Evolutionary conservation across 2,113 vertebrate species (phyloP).

Genomic region (Hylia prasina): DNA sequence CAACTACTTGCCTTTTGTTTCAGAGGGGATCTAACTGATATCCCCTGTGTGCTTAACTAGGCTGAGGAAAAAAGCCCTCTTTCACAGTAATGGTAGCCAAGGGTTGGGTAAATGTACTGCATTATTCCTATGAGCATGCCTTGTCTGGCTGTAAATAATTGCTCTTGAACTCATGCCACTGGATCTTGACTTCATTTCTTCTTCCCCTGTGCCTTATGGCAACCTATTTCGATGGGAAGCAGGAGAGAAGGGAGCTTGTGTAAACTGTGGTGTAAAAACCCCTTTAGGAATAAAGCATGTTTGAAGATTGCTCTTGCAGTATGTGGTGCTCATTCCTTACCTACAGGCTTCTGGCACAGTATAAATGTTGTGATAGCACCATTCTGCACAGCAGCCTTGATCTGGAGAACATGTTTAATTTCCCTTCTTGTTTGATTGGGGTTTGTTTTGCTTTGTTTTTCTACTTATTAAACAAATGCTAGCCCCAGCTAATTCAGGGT

Average conservation of each 20-base stretch:
- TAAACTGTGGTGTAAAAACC: not conserved
- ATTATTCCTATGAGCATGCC: not conserved
- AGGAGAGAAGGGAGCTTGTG: not conserved
- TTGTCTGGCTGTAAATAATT: not conserved
- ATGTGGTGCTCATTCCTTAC: not conserved
- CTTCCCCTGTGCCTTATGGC: not conserved
- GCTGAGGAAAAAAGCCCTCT: not conserved
- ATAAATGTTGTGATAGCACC: not conserved
- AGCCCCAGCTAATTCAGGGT: not conserved
- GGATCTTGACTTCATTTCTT: not conserved
- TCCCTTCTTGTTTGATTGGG: not conserved
- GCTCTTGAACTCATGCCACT: not conserved
- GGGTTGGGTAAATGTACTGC: not conserved
- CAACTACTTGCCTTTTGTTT: not conserved
- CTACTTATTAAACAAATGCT: not conserved
- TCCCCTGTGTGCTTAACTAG: not conserved
- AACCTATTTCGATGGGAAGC: rapidly evolving
- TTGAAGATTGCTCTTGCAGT: not conserved
- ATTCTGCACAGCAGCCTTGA: not conserved
- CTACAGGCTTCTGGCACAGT: not conserved
- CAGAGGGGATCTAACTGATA: not conserved
- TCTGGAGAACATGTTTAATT: not conserved
- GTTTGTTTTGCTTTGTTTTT: not conserved
- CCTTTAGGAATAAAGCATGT: not conserved
- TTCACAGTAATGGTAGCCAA: not conserved